phyloP scores from a whole-genome alignment of 2,797 vertebrate species.

The Trichosurus vulpecula region DNA sequence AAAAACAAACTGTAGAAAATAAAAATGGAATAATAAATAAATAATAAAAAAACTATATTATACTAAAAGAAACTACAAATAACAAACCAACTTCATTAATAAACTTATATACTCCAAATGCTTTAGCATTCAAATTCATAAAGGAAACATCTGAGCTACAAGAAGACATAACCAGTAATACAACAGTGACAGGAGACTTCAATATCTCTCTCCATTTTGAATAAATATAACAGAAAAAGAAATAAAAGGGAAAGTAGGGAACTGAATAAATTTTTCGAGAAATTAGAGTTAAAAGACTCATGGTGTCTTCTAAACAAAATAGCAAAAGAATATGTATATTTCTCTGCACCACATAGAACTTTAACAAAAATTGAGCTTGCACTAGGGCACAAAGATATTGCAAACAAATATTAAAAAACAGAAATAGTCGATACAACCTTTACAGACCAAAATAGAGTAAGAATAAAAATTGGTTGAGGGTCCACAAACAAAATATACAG shows the following conservation, averaged over 20 bases:
- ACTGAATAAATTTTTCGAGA: not conserved
- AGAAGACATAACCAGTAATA: not conserved
- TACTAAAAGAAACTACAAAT: not conserved
- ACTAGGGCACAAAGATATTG: not conserved
- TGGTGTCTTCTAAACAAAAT: not conserved
- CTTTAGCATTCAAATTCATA: not conserved
- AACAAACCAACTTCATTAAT: not conserved
- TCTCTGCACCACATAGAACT: not conserved
- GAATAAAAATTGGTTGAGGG: not conserved
- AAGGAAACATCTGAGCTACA: not conserved
- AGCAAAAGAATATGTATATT: not conserved
- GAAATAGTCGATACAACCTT: not conserved
- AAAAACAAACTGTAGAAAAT: not conserved
- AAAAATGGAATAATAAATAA: not conserved
- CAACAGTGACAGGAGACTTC: not conserved
- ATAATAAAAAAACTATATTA: not conserved
- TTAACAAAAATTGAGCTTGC: not conserved
- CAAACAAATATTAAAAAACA: not conserved
- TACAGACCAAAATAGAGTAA: not conserved
- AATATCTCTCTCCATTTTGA: not conserved
- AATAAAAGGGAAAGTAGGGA: not conserved
- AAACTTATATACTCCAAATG: not conserved
- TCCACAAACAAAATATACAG: not conserved
- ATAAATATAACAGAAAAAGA: not conserved
- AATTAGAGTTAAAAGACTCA: not conserved